phyloP scores from a whole-genome alignment of 2,113 vertebrate genomes.

The Thalassarche chlororhynchos region DNA sequence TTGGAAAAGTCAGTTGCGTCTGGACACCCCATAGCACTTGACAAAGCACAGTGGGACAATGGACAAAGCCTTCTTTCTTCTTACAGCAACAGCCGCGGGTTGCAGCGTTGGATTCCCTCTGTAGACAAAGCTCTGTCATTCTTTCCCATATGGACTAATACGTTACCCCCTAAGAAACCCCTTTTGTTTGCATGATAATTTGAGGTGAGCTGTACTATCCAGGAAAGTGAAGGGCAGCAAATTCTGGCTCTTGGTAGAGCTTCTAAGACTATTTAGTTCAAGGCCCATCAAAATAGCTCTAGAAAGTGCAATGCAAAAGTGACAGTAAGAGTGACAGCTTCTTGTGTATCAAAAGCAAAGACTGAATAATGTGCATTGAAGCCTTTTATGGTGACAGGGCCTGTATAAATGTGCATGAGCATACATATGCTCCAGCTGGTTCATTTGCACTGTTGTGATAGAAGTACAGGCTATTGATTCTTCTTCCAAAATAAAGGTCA shows the following conservation, averaged over 20 bases:
- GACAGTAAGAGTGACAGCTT: not conserved
- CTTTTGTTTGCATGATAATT: not conserved
- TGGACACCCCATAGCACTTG: not conserved
- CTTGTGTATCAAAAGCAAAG: not conserved
- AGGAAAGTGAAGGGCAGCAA: not conserved
- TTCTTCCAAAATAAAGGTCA: not conserved
- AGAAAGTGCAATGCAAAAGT: not conserved
- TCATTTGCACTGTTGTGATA: not conserved
- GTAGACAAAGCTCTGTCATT: not conserved
- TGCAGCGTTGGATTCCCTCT: not conserved
- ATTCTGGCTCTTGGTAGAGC: not conserved
- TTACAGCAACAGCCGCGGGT: not conserved
- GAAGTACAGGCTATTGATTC: not conserved
- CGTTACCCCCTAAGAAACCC: not conserved
- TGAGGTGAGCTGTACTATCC: not conserved
- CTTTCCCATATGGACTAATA: not conserved
- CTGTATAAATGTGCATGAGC: not conserved
- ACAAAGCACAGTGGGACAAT: not conserved
- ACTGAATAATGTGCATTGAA: fast-evolving
- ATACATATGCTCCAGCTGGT: not conserved
- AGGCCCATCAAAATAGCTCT: not conserved
- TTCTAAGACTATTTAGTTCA: not conserved
- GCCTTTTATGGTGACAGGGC: not conserved
- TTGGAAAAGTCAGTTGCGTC: not conserved
- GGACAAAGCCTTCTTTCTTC: not conserved